Percentiles rank a stretch among this genome's conserved stretches.
Conservation (phyloP, 2,113 vertebrate genomes). For the Melanostigma gelatinosum region DNA sequence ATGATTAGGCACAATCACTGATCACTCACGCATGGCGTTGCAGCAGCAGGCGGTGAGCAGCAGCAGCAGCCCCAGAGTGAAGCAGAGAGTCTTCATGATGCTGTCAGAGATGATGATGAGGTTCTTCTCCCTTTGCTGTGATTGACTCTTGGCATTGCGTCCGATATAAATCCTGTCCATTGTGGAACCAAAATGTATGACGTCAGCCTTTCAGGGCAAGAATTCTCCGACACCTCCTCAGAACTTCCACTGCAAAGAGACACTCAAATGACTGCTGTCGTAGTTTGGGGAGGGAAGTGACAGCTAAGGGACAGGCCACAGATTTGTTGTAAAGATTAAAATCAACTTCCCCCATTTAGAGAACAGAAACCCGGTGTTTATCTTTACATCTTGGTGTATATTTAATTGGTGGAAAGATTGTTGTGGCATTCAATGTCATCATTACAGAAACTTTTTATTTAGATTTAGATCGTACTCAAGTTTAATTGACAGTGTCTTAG, state of each 20-base stretch:
- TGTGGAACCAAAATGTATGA: neutral
- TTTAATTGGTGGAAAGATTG: neutral
- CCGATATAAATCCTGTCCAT: neutral
- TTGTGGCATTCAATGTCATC: neutral
- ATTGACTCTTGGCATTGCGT: neutral
- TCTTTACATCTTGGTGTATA: neutral
- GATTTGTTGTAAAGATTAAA: neutral
- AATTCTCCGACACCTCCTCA: neutral
- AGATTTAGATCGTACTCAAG: neutral
- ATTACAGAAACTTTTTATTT: too few relatives aligned
- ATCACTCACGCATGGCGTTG: conserved; percentile 40
- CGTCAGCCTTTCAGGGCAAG: neutral
- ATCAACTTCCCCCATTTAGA: neutral
- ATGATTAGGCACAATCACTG: neutral
- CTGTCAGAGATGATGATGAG: neutral
- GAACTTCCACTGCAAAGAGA: neutral
- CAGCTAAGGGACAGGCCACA: too few relatives aligned
- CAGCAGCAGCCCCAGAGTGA: conserved; percentile 50
- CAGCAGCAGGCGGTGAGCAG: conserved; percentile 38
- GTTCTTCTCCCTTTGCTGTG: conserved; percentile 9
- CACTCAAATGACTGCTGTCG: neutral
- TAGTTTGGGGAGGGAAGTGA: neutral
- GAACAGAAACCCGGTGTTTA: neutral
- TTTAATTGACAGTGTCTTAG: neutral
- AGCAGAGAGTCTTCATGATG: conserved; percentile 60